These are phyloP conservation scores for Eulacestoma nigropectus DNA, from an alignment of 2,113 vertebrate species.

Conservation along the genomic window DNA sequence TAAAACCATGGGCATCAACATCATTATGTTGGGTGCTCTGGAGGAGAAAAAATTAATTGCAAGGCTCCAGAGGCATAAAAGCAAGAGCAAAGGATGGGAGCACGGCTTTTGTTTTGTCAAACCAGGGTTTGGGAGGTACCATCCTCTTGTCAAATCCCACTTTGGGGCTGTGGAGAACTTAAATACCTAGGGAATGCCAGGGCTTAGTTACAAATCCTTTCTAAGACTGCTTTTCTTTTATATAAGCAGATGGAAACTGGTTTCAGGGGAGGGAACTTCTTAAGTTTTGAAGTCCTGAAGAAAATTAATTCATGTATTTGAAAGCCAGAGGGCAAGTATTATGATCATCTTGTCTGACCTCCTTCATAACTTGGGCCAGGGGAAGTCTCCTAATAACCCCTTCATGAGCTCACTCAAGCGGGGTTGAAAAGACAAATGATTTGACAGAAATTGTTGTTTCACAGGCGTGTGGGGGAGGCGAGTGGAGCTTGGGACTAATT, in stretches of 20 bases:
- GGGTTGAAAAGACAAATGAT: background rate
- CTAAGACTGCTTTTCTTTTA: constrained; percentile 13
- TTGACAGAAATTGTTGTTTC: background rate
- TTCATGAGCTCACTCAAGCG: background rate
- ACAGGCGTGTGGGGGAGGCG: background rate
- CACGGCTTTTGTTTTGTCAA: background rate
- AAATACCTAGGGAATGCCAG: background rate
- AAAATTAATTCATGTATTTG: constrained; percentile 16
- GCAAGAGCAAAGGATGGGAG: background rate
- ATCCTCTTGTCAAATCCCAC: background rate
- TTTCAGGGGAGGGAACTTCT: background rate
- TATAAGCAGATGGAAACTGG: constrained; percentile 14
- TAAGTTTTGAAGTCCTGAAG: constrained; percentile 13
- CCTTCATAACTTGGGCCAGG: background rate
- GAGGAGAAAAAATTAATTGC: background rate
- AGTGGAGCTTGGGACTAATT: background rate
- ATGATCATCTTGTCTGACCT: background rate
- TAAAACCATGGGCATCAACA: fast-evolving
- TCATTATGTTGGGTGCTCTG: background rate
- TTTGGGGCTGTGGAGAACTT: background rate
- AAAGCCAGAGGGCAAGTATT: background rate
- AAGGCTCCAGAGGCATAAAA: background rate
- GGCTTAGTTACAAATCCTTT: constrained; percentile 43
- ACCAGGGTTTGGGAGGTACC: background rate
- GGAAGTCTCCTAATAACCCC: background rate